Conservation (phyloP, 2,888 invertebrate genomes). For the Mimumesa dahlbomi region DNA sequence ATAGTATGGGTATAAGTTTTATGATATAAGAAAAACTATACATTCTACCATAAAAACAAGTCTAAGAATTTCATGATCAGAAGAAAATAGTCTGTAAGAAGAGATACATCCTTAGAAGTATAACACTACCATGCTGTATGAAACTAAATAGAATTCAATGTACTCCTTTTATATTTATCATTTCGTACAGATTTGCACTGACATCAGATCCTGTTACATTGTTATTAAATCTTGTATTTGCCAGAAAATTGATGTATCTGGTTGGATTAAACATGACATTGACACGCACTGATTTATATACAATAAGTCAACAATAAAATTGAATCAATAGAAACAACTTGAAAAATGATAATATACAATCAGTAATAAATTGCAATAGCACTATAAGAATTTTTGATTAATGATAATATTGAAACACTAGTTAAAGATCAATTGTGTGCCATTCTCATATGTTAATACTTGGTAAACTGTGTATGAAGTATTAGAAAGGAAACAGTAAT, state of each 20-base stretch:
- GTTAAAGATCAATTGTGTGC: constrained; percentile 8
- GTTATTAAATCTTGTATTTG: background rate
- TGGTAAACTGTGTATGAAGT: constrained; percentile 7
- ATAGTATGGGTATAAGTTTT: background rate
- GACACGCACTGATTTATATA: too few species aligned
- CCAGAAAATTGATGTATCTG: too few species aligned
- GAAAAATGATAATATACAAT: too few species aligned
- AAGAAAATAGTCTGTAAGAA: background rate
- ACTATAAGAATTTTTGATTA: too few species aligned
- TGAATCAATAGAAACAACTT: too few species aligned
- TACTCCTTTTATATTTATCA: background rate
- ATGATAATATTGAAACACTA: too few species aligned
- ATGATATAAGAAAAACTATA: background rate
- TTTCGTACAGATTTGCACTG: background rate
- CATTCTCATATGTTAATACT: constrained; percentile 18
- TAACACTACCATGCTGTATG: constrained; percentile 3
- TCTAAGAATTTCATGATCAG: background rate
- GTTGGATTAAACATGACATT: too few species aligned
- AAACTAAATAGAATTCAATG: constrained; percentile 4
- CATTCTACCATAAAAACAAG: background rate
- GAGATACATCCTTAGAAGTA: background rate
- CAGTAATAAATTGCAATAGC: background rate
- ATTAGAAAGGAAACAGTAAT: constrained; percentile 40
- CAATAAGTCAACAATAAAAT: too few species aligned
- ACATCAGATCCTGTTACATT: background rate